A percentile compares a stretch with the other conserved stretches of the same genome.
phyloP scores from a whole-genome alignment of 2,888 invertebrate genomes.

The Conus canariensis region DNA sequence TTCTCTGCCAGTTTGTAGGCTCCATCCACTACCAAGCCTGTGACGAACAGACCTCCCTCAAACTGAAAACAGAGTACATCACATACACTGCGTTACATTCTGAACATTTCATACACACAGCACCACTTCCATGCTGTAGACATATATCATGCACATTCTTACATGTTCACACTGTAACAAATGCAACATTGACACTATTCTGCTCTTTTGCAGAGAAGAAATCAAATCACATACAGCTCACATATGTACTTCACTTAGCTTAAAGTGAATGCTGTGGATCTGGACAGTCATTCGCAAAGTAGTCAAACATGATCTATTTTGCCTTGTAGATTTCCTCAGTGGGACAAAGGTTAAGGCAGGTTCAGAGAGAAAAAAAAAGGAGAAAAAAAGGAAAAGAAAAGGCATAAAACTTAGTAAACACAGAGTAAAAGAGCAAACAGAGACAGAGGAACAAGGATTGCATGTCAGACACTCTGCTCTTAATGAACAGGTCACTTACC shows the following conservation, averaged over 20 bases:
- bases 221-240: no score
- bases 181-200: neutral
- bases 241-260: no score
- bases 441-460: neutral
- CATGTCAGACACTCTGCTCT: no score
- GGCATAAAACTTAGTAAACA: neutral
- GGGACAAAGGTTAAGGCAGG: no score
- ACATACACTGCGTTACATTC: neutral
- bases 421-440: neutral
- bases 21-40: conserved; percentile 83
- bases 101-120: neutral
- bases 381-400: neutral
- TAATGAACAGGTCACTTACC: conserved; percentile 63
- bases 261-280: no score
- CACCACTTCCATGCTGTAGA: neutral
- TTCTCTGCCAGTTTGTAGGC: conserved; percentile 83
- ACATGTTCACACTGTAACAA: neutral
- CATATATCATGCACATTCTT: neutral
- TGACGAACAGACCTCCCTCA: conserved; percentile 82
- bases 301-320: no score
- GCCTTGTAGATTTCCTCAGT: no score
- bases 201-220: no score
- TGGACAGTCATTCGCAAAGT: no score
- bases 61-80: conserved; percentile 82
- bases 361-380: no score